phyloP scores from a whole-genome alignment of 2,113 vertebrate genomes.

The Sigmodon hispidus region DNA sequence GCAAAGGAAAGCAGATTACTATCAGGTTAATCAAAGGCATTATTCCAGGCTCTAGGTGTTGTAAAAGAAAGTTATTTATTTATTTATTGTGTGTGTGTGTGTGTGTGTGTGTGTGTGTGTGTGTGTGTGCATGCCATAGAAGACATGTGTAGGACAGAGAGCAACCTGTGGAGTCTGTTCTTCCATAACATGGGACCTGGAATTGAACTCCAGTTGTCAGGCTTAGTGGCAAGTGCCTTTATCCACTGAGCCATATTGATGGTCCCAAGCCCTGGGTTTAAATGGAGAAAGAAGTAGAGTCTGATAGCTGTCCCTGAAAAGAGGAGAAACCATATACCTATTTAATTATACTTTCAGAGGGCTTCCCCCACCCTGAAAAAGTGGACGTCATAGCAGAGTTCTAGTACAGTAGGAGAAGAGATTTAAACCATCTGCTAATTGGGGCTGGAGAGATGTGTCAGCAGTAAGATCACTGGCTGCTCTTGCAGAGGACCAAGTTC shows the following conservation, averaged over 20 bases:
- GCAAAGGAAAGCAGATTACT: slow-evolving; percentile 26
- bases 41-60: neutral
- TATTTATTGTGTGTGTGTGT: neutral
- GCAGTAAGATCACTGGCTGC: neutral
- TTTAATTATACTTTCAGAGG: neutral
- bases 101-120: neutral
- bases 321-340: neutral
- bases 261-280: neutral
- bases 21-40: neutral
- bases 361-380: neutral
- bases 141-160: neutral
- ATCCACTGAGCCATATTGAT: neutral
- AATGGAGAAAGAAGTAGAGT: neutral
- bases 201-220: neutral
- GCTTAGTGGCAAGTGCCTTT: neutral
- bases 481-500: neutral
- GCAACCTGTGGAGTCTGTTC: neutral
- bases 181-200: neutral
- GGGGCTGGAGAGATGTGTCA: neutral
- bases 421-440: neutral
- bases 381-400: neutral
- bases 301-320: neutral
- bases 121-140: neutral
- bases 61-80: neutral
- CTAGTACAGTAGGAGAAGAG: neutral